Percentiles rank a stretch among this genome's conserved stretches.
Conservation (phyloP, 2,888 invertebrate genomes). For the Yponomeuta malinellus region DNA sequence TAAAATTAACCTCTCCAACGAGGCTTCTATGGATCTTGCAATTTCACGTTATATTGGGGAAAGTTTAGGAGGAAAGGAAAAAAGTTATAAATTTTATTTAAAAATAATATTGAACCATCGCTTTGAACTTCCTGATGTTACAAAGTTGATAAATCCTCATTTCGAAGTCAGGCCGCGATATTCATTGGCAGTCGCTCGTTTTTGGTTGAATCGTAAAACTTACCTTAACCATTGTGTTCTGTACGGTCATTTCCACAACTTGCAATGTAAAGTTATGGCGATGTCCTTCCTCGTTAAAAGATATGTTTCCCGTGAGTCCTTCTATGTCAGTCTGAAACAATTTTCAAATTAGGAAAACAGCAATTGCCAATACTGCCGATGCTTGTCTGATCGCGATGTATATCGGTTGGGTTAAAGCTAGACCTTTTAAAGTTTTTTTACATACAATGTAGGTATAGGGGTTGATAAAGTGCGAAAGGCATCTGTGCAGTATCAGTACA, state of each 20-base stretch:
- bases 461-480: too few species aligned
- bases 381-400: too few species aligned
- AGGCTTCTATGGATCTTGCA: conserved; percentile 12
- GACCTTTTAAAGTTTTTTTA: too few species aligned
- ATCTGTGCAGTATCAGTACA: too few species aligned
- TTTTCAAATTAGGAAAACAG: neutral
- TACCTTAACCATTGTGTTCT: conserved; percentile 93
- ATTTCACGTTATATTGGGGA: conserved; percentile 12
- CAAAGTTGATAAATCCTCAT: conserved; percentile 7
- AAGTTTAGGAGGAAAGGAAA: conserved; percentile 4
- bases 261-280: conserved; percentile 92
- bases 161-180: neutral
- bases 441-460: too few species aligned
- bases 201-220: conserved; percentile 23
- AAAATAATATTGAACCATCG: conserved; percentile 2
- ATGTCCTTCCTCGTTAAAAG: conserved; percentile 92
- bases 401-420: too few species aligned
- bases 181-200: too few species aligned
- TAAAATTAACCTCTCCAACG: conserved; percentile 37
- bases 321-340: conserved; percentile 88
- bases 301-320: conserved; percentile 92
- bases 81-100: conserved; percentile 8
- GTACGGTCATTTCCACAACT: conserved; percentile 95
- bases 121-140: neutral
- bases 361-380: neutral